Base-by-base conservation (phyloP, 2,888 invertebrate species). In the Drosophila infuscata region DNA sequence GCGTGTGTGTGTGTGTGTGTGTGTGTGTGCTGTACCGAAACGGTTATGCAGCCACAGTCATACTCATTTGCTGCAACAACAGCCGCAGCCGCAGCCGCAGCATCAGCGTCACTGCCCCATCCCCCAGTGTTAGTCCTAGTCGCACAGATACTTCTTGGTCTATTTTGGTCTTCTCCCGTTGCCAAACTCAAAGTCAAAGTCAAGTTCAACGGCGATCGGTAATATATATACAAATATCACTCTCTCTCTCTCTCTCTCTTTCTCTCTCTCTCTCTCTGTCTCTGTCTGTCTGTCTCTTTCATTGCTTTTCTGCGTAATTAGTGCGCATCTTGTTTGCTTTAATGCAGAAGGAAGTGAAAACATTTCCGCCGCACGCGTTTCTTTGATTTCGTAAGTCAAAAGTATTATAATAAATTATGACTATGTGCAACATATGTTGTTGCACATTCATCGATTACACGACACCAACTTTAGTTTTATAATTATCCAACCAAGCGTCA, bases 161-260 rank as follows among this genome's bases (percentile, higher is more conserved):
- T 83, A 83, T 83, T 83, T 83, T 68, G 35, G 65, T 46, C 48
- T 33, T n/a, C 58, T 58, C 20, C 29, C 67, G 46, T 61, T 76
- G 52, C 74, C 72, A 79, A 65, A 79, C 62, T 79, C 73, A 84
- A 88, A 84, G 88, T 84, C 83, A 86, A 86, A 90, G 90, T 86
- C 85, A 86, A 86, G 85, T 86, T 86, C 85, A 86, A 74, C 79
- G 70, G 64, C 74, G 80, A 88, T 76, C 85, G 79, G 25, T 62
- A 48, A 54, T 51, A 51, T 61, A 43, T 58, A 59, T 46, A 60
- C 29, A 48, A 58, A 41, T 59, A 9, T 51, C 25, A 30, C 2
- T 20, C 33, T n/a, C 25, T 20, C 12, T 35, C 35, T 25, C 25
- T 30, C 1, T 8, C 35, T 38, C 15, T 11, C 25, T 9, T n/a